Base-by-base conservation (phyloP, 2,888 invertebrate species). In the Abrostola tripartita region DNA sequence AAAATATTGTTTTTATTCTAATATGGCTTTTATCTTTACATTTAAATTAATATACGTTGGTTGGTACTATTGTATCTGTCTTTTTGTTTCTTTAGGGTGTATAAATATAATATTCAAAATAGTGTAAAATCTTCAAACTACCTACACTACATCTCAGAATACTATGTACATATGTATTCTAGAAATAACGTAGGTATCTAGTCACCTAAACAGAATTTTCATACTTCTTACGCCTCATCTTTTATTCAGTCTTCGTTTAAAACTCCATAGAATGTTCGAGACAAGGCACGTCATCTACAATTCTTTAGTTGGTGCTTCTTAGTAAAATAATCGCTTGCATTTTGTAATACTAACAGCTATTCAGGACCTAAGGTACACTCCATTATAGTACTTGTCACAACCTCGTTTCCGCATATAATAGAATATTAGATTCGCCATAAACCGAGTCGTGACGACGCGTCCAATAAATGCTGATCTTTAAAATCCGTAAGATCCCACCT, bases 401-500 rank as follows among this genome's bases (percentile, higher is more conserved):
- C 83, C 87, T 83, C 81, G 85, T 88, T 88, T 84, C 81, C 81
- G 81, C 88, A n/a, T 85, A 88, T 90, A 91, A 91, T 92, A 87
- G 90, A 92, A 92, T 92, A 91, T 92, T 92, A 91, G 88, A 92
- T 90, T 88, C 84, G 81, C 86, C 86, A 88, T 90, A 90, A 91
- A 89, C 86, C 85, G 54, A 76, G 81, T 81, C 79, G 82, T 83
- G 84, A 82, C 83, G 79, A 83, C 72, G 70, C 76, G 77, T 74
- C 92, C 89, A 82, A 83, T 88, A 81, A 81, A 88, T 77, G 78
- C 83, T 85, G 90, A 88, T 85, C 91, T 86, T 78, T 84, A 82
- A 88, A 87, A 83, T 83, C 78, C 67, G 61, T 68, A 63, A 67
- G 64, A 24, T 63, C 38, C 52, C 61, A 62, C 71, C 67, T 74